These are phyloP conservation scores for Neuroterus valhalla DNA, from an alignment of 1,140 invertebrate species.

Conservation along the genomic window DNA sequence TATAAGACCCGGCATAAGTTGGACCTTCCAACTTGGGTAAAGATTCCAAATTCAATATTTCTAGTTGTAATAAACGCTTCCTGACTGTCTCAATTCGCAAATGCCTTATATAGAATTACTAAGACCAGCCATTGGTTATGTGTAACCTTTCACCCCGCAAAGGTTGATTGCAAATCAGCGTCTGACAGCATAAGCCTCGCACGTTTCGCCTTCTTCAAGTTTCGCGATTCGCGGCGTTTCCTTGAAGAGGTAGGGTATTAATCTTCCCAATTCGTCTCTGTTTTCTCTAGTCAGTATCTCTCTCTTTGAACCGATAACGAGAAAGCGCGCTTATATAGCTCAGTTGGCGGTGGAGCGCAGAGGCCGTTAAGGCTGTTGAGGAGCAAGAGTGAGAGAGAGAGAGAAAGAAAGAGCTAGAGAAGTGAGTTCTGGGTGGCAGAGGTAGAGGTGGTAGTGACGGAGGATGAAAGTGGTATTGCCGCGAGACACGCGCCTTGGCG, in stretches of 20 bases:
- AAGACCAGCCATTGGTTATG: too few relatives aligned
- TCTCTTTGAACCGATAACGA: constrained; percentile 14
- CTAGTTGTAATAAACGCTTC: too few relatives aligned
- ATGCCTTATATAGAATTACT: too few relatives aligned
- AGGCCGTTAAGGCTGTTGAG: too few relatives aligned
- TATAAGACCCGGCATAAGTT: too few relatives aligned
- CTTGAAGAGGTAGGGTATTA: constrained; percentile 3
- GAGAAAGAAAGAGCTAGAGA: too few relatives aligned
- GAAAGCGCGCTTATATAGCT: constrained; percentile 18
- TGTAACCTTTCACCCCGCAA: too few relatives aligned
- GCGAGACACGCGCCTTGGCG: constrained; percentile 68
- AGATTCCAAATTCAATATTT: too few relatives aligned
- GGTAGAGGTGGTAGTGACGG: constrained; percentile 42
- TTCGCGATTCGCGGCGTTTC: neutral
- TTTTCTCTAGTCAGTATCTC: neutral
- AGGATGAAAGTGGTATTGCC: constrained; percentile 65
- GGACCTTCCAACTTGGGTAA: too few relatives aligned
- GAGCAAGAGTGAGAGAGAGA: constrained; percentile 21
- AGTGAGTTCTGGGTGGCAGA: constrained; percentile 4
- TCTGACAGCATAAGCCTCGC: too few relatives aligned
- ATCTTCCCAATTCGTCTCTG: neutral
- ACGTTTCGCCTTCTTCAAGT: neutral
- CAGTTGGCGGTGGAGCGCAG: neutral
- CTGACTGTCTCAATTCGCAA: too few relatives aligned
- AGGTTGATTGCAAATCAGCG: too few relatives aligned